Evolutionary conservation across 2,113 vertebrate species (phyloP), one percentile per base, ranked within the genome.

Genomic region (Todiramphus chloris): DNA sequence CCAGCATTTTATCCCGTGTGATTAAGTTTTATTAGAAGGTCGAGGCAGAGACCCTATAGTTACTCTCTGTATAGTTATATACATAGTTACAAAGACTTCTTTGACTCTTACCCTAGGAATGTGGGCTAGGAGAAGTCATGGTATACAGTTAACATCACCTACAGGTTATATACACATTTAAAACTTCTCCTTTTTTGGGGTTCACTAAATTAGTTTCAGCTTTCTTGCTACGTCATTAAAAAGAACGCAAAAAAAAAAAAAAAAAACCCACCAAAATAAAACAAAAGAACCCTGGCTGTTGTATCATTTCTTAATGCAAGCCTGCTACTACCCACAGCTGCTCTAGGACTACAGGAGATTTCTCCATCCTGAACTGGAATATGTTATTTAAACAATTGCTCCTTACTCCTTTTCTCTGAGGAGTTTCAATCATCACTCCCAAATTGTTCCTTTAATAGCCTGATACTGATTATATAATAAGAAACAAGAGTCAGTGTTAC

Each of bases 271-370:
- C 16, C 30, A 28, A 41, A 50, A 7, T 15, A 67, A 72, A 55
- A 10, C 8, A 2, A 2, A 16, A 41, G 41, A 39, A 3, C 11
- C 0, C 6, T 70, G 15, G 19, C 5, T 56, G 33, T 67, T 59
- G 3, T 28, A 50, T 13, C 9, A 41, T 23, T 72, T 63, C 55
- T 33, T 41, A 73, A 59, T 14, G 17, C 23, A 64, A 88, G 23
- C 17, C 33, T 1, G 0, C 16, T 82, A 21, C 33, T 16, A 12
- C 28, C 48, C 6, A 16, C 5, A 48, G 10, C 28, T 55, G 78
- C 37, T 81, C 55, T 5, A 43, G 5, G 46, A 31, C 28, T 72
- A 11, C 37, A 24, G 28, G 35, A 56, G 23, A 60, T 16, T 48
- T n/a, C 31, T 90, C 48, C 44, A 48, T 24, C 60, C 70, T 78